Evolutionary conservation across 2,113 vertebrate genomes (phyloP).

Genomic region (Myodes glareolus): DNA sequence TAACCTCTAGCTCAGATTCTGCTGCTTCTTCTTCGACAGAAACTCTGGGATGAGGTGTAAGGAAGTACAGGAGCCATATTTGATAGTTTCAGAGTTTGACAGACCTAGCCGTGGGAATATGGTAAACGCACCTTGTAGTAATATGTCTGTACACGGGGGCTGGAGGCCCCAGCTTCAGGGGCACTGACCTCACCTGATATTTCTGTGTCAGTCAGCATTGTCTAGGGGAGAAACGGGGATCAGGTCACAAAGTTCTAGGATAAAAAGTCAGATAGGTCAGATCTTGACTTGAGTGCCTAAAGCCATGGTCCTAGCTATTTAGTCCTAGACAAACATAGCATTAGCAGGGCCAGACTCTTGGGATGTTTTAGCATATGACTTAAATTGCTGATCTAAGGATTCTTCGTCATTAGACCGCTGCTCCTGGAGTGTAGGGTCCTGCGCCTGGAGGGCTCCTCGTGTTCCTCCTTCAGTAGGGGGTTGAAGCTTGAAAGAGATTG

Average conservation of each 20-base stretch:
- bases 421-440: background rate
- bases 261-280: background rate
- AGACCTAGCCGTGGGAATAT: background rate
- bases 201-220: background rate
- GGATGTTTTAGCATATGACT: background rate
- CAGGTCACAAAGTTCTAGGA: background rate
- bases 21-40: background rate
- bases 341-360: background rate
- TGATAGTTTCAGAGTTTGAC: background rate
- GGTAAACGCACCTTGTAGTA: background rate
- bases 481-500: background rate
- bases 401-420: background rate
- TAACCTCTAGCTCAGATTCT: background rate
- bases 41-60: background rate
- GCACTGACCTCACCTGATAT: background rate
- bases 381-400: background rate
- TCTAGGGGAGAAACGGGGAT: background rate
- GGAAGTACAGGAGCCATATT: background rate
- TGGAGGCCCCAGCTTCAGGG: background rate
- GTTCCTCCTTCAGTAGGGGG: background rate
- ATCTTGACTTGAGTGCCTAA: background rate
- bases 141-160: background rate
- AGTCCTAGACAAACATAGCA: background rate
- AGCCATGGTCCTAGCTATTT: background rate
- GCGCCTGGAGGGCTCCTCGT: background rate